These are phyloP conservation scores for Norana najaformis DNA, from an alignment of 2,888 invertebrate genomes.

Conservation along the genomic window DNA sequence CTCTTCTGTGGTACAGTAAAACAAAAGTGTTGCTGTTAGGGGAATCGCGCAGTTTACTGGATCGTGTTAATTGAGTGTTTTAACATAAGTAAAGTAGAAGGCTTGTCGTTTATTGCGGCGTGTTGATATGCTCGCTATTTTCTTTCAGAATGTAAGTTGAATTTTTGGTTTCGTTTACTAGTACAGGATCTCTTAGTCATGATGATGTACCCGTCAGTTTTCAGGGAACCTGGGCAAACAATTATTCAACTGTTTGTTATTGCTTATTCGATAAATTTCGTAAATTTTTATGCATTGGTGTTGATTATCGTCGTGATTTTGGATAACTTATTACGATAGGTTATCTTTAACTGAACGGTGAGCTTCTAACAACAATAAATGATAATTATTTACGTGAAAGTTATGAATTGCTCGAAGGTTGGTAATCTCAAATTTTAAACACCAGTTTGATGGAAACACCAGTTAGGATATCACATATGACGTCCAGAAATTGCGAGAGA, in stretches of 20 bases:
- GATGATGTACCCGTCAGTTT: not conserved
- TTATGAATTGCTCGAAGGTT: too few relatives aligned
- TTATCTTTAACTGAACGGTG: not conserved
- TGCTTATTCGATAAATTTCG: not conserved
- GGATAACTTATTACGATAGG: too few relatives aligned
- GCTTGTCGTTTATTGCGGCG: not conserved
- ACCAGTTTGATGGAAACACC: too few relatives aligned
- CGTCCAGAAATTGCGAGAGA: too few relatives aligned
- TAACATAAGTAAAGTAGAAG: not conserved
- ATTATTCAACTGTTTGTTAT: not conserved
- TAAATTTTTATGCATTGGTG: not conserved
- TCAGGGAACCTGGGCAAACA: not conserved
- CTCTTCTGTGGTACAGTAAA: not conserved
- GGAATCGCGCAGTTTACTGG: not conserved
- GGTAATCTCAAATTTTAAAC: too few relatives aligned
- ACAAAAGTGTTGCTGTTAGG: not conserved
- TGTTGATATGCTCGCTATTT: not conserved
- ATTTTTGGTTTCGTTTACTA: slow-evolving; percentile 2
- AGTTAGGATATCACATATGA: too few relatives aligned
- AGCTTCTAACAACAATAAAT: too few relatives aligned
- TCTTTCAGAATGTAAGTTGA: not conserved
- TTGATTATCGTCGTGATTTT: not conserved
- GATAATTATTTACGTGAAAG: too few relatives aligned
- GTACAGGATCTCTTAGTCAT: not conserved
- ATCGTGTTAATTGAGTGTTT: not conserved